These are phyloP conservation scores for Vollenhovia emeryi DNA, from an alignment of 1,140 invertebrate species.

Conservation along the genomic window DNA sequence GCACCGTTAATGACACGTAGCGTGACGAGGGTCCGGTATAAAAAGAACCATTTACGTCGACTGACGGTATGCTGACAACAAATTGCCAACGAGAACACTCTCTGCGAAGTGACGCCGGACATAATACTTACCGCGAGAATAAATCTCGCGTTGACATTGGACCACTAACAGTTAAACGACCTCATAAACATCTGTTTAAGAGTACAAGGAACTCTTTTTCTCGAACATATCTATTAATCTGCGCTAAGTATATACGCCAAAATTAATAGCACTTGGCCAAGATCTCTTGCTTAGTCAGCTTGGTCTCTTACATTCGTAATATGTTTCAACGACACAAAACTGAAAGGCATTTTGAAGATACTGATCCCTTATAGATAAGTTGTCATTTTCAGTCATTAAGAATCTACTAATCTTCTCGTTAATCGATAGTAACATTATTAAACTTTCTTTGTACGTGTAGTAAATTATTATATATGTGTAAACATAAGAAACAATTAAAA, in stretches of 20 bases:
- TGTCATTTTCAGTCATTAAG: too few species aligned
- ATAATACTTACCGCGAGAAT: background rate
- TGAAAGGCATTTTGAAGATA: background rate
- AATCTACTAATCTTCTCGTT: background rate
- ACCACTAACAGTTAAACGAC: conserved; percentile 11
- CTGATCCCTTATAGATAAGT: background rate
- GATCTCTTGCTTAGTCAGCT: background rate
- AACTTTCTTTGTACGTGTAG: background rate
- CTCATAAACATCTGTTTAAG: background rate
- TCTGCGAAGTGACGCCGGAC: background rate
- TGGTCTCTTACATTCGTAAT: background rate
- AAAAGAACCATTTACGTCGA: conserved; percentile 25
- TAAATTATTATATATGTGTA: background rate
- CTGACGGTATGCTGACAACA: background rate
- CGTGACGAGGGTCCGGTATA: background rate
- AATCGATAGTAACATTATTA: background rate
- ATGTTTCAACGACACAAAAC: background rate
- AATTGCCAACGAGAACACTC: background rate
- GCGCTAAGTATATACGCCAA: background rate
- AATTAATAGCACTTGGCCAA: background rate
- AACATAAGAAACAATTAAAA: background rate
- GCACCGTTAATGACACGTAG: conserved; percentile 12
- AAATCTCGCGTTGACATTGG: background rate
- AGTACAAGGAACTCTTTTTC: background rate
- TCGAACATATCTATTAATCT: conserved; percentile 7